Percentiles rank a stretch among this genome's conserved stretches.
phyloP scores from a whole-genome alignment of 2,113 vertebrate species.

The Bubalus kerabau region DNA sequence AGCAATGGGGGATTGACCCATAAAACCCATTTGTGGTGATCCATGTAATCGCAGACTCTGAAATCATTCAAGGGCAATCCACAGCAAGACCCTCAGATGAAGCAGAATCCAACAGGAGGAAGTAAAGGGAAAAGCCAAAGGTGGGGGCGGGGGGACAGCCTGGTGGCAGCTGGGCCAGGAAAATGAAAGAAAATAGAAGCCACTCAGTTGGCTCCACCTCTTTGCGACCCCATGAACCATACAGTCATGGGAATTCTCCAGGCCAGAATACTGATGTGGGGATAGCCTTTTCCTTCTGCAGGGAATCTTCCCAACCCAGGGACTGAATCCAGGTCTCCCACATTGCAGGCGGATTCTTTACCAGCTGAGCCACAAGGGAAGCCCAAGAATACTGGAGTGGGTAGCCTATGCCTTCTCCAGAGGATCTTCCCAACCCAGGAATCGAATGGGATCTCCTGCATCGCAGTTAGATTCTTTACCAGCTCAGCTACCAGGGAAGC shows the following conservation, averaged over 20 bases:
- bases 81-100: neutral
- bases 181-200: neutral
- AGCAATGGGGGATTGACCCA: neutral
- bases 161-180: neutral
- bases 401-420: neutral
- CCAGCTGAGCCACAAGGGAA: neutral
- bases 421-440: neutral
- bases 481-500: neutral
- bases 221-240: neutral
- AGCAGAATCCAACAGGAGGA: neutral
- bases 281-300: neutral
- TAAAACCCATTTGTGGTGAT: neutral
- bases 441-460: neutral
- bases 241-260: neutral
- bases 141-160: neutral
- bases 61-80: neutral
- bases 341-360: neutral
- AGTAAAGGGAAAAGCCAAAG: neutral
- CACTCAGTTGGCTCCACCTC: accelerated
- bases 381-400: neutral
- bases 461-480: neutral
- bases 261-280: neutral
- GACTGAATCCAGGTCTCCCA: neutral
- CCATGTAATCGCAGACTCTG: neutral
- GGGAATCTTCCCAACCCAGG: neutral